Conservation (phyloP, 2,113 vertebrate genomes). For the human (Homo sapiens) region DNA sequence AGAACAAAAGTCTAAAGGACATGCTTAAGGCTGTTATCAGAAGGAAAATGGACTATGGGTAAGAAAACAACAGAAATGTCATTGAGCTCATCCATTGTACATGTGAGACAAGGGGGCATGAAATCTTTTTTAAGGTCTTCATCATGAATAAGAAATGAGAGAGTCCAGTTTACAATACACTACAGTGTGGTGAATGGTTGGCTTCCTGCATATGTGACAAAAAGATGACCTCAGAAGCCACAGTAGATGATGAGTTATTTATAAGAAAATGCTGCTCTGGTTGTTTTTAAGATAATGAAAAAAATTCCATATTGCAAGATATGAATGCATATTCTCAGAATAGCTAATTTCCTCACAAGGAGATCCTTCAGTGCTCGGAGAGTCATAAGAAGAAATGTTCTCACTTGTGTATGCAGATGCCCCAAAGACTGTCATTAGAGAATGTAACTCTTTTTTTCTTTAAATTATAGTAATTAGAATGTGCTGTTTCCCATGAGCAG, state of each 20-base stretch:
- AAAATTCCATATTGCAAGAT: background rate
- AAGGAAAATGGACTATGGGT: background rate
- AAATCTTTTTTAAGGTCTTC: background rate
- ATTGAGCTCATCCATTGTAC: background rate
- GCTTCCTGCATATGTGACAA: background rate
- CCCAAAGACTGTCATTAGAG: slow-evolving; percentile 11
- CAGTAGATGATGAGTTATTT: background rate
- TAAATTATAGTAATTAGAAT: background rate
- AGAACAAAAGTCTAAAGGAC: background rate
- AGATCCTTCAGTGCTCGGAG: background rate
- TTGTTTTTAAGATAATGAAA: slow-evolving; percentile 30
- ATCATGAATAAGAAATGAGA: background rate
- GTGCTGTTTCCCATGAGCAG: background rate
- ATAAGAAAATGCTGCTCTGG: background rate
- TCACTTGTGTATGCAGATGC: background rate
- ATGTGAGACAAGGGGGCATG: background rate
- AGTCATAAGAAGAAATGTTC: background rate
- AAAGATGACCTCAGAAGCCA: background rate
- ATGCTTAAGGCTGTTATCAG: background rate
- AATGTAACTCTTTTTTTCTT: background rate
- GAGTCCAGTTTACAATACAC: background rate
- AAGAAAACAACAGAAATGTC: background rate
- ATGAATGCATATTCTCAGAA: background rate
- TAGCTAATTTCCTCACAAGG: background rate
- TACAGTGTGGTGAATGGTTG: background rate